Base-by-base conservation (phyloP, 1,140 invertebrate species). In the Scaptomyza montana region DNA sequence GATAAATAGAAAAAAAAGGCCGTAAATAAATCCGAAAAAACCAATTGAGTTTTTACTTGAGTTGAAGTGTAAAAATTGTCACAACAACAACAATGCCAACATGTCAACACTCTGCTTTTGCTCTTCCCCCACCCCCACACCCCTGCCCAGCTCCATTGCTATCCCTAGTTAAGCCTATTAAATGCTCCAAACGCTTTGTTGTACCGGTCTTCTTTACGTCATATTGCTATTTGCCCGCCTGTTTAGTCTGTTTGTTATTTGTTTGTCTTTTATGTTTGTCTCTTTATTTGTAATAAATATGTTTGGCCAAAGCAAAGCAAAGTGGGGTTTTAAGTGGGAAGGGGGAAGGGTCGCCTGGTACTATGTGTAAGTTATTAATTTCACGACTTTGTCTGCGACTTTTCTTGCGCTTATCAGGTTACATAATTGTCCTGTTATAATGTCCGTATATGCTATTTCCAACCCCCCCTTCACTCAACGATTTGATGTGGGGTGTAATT, bases 211-310 rank as follows among this genome's bases (percentile, higher is more conserved):
- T 64, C 57, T 30, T 30, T 30, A 47, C 54, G 25, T 51, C 63
- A 60, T 64, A 6, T 56, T 75, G 61, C 45, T 59, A 33, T 71
- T 65, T 59, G 53, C 50, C 39, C 54, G 69, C 13, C 59, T 33
- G 21, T 57, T 54, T 76, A 54, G 47, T 74, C 74, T 67, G 74
- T 85, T 86, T 25, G 21, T 25, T 86, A 78, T 82, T 87, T 78
- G 84, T 87, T 87, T 89, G 84, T 63, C 78, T 78, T 82, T 87
- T 86, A 73, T 86, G 82, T 87, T 87, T 86, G 82, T 87, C 78
- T 87, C 84, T 87, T 87, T 89, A 87, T 87, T 87, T 87, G 82
- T 87, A 87, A 87, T 87, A 87, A 87, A 87, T 87, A 87, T 82
- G 75, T 79, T 82, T 79, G 66, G 41, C 49, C 61, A 54, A 36